phyloP scores from a whole-genome alignment of 2,797 vertebrate species.

The Halcyon leucocephala region DNA sequence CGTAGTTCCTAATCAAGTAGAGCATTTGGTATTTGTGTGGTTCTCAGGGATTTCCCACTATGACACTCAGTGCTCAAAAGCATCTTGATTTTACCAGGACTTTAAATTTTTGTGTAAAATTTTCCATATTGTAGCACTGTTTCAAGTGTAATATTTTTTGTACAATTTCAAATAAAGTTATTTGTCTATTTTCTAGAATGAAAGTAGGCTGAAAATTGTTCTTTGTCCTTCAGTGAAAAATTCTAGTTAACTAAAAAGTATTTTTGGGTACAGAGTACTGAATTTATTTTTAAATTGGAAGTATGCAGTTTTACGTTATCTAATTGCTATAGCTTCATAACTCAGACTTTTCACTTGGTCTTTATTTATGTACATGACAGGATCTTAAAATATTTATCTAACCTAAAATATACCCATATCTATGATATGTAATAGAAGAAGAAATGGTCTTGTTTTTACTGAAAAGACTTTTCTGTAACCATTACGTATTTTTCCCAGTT shows the following conservation, averaged over 20 bases:
- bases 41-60: neutral
- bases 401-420: neutral
- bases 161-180: neutral
- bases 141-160: neutral
- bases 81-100: neutral
- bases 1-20: neutral
- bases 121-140: neutral
- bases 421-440: neutral
- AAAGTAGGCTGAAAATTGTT: neutral
- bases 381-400: neutral
- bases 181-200: neutral
- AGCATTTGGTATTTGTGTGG: rapidly evolving
- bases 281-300: neutral
- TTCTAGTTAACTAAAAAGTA: neutral
- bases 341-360: neutral
- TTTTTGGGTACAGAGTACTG: neutral
- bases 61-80: neutral
- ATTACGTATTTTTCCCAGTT: neutral
- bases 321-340: neutral
- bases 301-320: neutral
- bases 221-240: neutral
- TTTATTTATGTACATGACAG: neutral
- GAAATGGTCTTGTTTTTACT: neutral
- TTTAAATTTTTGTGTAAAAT: neutral
- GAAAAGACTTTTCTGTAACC: neutral